These are phyloP conservation scores for Macrophya alboannulata DNA, from an alignment of 2,888 invertebrate genomes.

Conservation along the genomic window DNA sequence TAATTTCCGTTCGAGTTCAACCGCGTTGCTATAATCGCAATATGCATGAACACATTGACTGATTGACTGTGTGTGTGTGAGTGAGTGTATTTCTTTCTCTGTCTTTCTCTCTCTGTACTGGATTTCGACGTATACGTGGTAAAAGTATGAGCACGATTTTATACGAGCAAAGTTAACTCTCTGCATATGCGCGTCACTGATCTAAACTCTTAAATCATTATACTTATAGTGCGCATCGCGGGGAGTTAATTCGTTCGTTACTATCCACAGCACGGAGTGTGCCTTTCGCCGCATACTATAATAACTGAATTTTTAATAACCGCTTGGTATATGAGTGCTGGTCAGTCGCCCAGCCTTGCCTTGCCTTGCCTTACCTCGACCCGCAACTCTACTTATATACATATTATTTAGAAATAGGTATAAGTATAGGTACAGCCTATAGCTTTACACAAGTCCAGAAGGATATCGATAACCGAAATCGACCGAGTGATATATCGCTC, in stretches of 20 bases:
- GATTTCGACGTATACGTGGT: slow-evolving; percentile 5
- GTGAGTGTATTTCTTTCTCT: too few relatives aligned
- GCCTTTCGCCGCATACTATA: slow-evolving; percentile 43
- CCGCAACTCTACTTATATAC: slow-evolving; percentile 10
- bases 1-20: slow-evolving; percentile 44
- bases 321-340: neutral
- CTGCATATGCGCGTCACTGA: slow-evolving; percentile 3
- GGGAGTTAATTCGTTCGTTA: slow-evolving; percentile 44
- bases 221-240: slow-evolving; percentile 35
- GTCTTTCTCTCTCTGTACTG: neutral
- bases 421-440: neutral
- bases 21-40: slow-evolving; percentile 36
- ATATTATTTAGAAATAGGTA: slow-evolving; percentile 42
- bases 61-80: neutral
- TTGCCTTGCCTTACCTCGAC: neutral
- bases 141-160: neutral
- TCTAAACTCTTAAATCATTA: slow-evolving; percentile 45
- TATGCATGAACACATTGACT: neutral
- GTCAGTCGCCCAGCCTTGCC: neutral
- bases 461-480: slow-evolving; percentile 48
- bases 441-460: slow-evolving; percentile 20
- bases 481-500: slow-evolving; percentile 28
- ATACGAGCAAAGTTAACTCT: neutral
- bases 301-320: slow-evolving; percentile 39
- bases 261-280: slow-evolving; percentile 37